Conservation (phyloP, 2,797 vertebrate species). For the Acanthopagrus latus region DNA sequence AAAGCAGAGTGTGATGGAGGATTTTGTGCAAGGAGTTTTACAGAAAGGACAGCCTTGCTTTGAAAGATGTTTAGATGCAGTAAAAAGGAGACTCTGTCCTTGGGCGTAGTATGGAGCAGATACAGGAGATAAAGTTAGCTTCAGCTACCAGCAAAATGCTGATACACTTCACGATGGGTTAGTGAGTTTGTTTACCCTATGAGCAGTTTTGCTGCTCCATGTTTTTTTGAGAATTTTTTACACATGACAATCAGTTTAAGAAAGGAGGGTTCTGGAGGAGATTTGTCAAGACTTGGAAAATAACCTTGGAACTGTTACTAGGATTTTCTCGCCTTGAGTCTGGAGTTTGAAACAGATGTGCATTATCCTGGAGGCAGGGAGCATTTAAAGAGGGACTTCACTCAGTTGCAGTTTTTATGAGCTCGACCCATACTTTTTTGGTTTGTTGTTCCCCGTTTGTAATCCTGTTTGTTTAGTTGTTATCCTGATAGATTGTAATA, state of each 20-base stretch:
- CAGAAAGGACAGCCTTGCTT: slow-evolving; percentile 16
- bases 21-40: slow-evolving; percentile 16
- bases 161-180: slow-evolving; percentile 10
- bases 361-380: not conserved
- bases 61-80: slow-evolving; percentile 30
- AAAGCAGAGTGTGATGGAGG: slow-evolving; percentile 26
- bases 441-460: too few species aligned
- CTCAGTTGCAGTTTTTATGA: not conserved
- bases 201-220: slow-evolving; percentile 29
- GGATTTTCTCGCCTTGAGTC: slow-evolving; percentile 13
- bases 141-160: slow-evolving; percentile 14
- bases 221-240: slow-evolving; percentile 32
- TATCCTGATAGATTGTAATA: too few species aligned
- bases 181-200: slow-evolving; percentile 44
- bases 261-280: slow-evolving; percentile 6
- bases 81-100: slow-evolving; percentile 21
- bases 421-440: not conserved
- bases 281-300: slow-evolving; percentile 18
- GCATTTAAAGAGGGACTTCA: not conserved
- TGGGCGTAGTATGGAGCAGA: slow-evolving; percentile 7
- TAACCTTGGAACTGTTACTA: not conserved
- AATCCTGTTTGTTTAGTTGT: too few species aligned
- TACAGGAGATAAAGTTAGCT: slow-evolving; percentile 8
- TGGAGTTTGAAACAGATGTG: slow-evolving; percentile 4
- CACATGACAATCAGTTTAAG: slow-evolving; percentile 1